These are phyloP conservation scores for Engystomops pustulosus DNA, from an alignment of 2,113 vertebrate species.

Conservation along the genomic window DNA sequence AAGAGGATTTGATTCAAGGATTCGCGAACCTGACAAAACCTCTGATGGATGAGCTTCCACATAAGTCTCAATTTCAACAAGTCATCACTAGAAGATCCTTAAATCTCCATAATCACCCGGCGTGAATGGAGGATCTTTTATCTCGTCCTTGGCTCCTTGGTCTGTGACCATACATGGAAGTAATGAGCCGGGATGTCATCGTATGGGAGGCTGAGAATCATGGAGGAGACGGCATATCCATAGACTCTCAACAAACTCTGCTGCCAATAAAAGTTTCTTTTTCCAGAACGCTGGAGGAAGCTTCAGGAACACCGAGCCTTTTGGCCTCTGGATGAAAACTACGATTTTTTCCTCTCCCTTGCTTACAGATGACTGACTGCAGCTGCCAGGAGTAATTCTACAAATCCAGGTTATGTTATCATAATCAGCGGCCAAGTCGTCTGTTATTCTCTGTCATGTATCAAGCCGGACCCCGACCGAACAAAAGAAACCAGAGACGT, in stretches of 20 bases:
- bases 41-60: not conserved
- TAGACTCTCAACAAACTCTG: slow-evolving; percentile 25
- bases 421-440: slow-evolving; percentile 5
- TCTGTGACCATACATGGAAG: slow-evolving; percentile 50
- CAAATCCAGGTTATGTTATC: slow-evolving; percentile 53
- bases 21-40: not conserved
- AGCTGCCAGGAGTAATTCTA: slow-evolving; percentile 41
- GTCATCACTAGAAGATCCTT: not conserved
- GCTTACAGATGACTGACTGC: slow-evolving; percentile 28
- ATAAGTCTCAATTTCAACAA: not conserved
- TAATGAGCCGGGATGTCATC: slow-evolving; percentile 1
- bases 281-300: slow-evolving; percentile 10
- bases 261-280: slow-evolving; percentile 51
- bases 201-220: not conserved
- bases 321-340: slow-evolving; percentile 40
- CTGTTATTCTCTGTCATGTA: slow-evolving; percentile 34
- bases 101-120: slow-evolving; percentile 6
- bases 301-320: slow-evolving; percentile 30
- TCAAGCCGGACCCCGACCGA: not conserved
- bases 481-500: not conserved
- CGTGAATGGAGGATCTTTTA: slow-evolving; percentile 30
- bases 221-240: slow-evolving; percentile 13
- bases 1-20: not conserved
- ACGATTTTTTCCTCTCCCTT: slow-evolving; percentile 13
- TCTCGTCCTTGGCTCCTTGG: slow-evolving; percentile 3